These are phyloP conservation scores for Oreocharis arfaki DNA, from an alignment of 2,113 vertebrate species.

Conservation along the genomic window DNA sequence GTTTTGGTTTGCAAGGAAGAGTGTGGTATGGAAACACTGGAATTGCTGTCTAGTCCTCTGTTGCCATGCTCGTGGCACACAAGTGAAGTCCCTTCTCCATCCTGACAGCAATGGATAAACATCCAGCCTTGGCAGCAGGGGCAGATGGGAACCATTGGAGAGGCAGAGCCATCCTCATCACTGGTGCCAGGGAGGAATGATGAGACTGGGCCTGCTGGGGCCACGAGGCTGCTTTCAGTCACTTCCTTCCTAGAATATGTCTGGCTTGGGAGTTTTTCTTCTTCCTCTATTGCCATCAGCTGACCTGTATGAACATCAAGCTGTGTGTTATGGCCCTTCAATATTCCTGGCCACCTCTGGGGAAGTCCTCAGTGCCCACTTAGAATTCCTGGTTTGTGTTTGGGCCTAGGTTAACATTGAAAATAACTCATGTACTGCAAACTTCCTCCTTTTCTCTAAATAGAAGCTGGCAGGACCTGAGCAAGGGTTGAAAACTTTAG, in stretches of 20 bases:
- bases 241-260: neutral
- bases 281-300: neutral
- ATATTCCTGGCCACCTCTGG: neutral
- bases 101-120: neutral
- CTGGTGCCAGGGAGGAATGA: neutral
- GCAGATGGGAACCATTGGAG: fast-evolving
- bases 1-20: neutral
- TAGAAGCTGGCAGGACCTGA: neutral
- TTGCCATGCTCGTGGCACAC: neutral
- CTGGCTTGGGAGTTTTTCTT: neutral
- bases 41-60: neutral
- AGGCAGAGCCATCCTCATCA: neutral
- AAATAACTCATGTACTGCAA: neutral
- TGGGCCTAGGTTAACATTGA: neutral
- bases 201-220: neutral
- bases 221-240: neutral
- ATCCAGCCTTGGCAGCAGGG: neutral
- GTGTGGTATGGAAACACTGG: neutral
- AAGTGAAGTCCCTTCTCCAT: neutral
- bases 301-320: neutral
- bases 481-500: neutral
- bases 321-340: fast-evolving
- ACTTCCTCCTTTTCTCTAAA: neutral
- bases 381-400: neutral
- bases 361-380: neutral